phyloP scores from a whole-genome alignment of 2,888 invertebrate species.

The Scaptomyza flava region DNA sequence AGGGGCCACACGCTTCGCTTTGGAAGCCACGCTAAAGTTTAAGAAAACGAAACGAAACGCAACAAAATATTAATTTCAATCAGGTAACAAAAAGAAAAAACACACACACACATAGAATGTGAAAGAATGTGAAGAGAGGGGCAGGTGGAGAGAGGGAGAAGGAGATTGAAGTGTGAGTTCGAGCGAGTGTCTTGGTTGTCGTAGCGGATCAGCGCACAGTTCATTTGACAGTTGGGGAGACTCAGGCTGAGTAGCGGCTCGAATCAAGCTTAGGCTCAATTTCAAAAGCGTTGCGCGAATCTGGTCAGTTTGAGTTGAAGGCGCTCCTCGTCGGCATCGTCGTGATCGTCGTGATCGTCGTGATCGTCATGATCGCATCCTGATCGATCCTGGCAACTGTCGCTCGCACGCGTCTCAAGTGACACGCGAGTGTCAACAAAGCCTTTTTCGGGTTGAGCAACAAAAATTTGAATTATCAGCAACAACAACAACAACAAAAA shows the following conservation, averaged over 20 bases:
- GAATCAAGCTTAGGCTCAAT: slow-evolving; percentile 67
- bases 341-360: slow-evolving; percentile 3
- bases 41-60: slow-evolving; percentile 53
- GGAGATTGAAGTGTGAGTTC: slow-evolving; percentile 48
- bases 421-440: slow-evolving; percentile 78
- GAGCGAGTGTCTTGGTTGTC: slow-evolving; percentile 62
- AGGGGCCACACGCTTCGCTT: slow-evolving; percentile 55
- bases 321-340: slow-evolving; percentile 15
- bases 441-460: slow-evolving; percentile 31
- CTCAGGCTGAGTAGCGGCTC: slow-evolving; percentile 48
- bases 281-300: slow-evolving; percentile 63
- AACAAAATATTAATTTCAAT: slow-evolving; percentile 75
- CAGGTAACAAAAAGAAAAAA: slow-evolving; percentile 29
- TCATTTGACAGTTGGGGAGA: slow-evolving; percentile 58
- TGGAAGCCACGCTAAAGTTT: slow-evolving; percentile 63
- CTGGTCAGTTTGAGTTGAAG: slow-evolving; percentile 12
- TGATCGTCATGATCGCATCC: slow-evolving; percentile 8
- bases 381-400: slow-evolving; percentile 62
- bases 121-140: background rate
- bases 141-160: background rate
- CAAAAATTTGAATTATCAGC: slow-evolving; percentile 39
- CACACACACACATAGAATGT: background rate
- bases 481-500: slow-evolving; percentile 16
- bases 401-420: slow-evolving; percentile 83
- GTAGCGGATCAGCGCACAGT: slow-evolving; percentile 66